A percentile compares a stretch with the other conserved stretches of the same genome.
Conservation (phyloP, 1,140 invertebrate species). For the Centruroides vittatus region DNA sequence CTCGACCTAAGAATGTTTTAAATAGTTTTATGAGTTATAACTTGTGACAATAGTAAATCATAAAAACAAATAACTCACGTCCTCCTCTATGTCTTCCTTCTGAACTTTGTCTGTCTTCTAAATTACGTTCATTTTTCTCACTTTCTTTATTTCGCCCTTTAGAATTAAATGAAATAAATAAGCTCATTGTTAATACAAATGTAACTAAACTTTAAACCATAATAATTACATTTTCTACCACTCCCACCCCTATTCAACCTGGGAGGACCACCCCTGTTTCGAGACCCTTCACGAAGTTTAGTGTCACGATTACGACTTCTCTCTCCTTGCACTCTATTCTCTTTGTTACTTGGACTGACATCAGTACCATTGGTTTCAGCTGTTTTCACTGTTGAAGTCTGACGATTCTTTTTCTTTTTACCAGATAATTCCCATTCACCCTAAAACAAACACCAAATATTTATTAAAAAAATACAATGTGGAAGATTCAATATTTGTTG, state of each 20-base stretch:
- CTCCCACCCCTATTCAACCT: constrained; percentile 8
- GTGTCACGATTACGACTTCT: constrained; percentile 20
- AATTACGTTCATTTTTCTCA: constrained; percentile 43
- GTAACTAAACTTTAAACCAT: not conserved
- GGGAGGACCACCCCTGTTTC: constrained; percentile 25
- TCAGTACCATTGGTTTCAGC: constrained; percentile 20
- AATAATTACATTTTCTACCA: constrained; percentile 10
- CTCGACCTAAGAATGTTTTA: constrained; percentile 21
- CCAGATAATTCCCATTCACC: constrained; percentile 59
- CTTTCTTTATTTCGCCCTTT: constrained; percentile 41
- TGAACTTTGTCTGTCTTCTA: constrained; percentile 32
- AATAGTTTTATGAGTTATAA: not conserved
- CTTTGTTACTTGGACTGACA: constrained; percentile 8
- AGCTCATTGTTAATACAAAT: no score
- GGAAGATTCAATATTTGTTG: no score
- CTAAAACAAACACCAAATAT: constrained; percentile 24
- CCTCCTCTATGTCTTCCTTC: constrained; percentile 12
- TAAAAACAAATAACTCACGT: not conserved
- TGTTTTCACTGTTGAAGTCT: constrained; percentile 12
- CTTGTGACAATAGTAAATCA: not conserved
- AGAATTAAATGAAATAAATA: constrained; percentile 7
- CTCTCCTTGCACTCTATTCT: constrained; percentile 15
- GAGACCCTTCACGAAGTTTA: constrained; percentile 19
- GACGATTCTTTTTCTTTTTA: constrained; percentile 66
- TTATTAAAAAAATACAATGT: no score